Conservation (phyloP, 2,113 vertebrate species). For the Tretioscincus oriximinensis region DNA sequence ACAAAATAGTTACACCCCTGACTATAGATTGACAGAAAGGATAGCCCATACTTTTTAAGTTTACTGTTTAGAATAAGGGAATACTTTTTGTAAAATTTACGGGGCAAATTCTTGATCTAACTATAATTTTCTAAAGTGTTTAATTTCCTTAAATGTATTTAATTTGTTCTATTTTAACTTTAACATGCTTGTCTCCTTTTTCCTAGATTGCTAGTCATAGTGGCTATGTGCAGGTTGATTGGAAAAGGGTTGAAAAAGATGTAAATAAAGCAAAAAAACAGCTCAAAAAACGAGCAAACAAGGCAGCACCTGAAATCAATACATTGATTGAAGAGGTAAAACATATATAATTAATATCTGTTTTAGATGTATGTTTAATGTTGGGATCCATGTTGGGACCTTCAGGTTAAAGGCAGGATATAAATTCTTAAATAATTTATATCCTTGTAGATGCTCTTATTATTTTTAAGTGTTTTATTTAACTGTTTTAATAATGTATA, state of each 20-base stretch:
- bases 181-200: conserved; percentile 36
- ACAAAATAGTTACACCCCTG: too few species aligned
- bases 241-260: conserved; percentile 98
- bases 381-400: too few species aligned
- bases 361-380: too few species aligned
- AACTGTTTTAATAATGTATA: too few species aligned
- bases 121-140: neutral
- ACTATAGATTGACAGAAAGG: too few species aligned
- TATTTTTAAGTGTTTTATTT: too few species aligned
- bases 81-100: neutral
- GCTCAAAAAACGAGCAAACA: conserved; percentile 89
- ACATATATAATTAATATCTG: neutral
- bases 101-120: neutral
- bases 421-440: too few species aligned
- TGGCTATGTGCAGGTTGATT: conserved; percentile 95
- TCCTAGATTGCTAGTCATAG: conserved; percentile 93
- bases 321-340: conserved; percentile 92
- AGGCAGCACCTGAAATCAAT: conserved; percentile 90
- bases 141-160: neutral
- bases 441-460: too few species aligned
- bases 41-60: too few species aligned
- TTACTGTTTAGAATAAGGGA: neutral
- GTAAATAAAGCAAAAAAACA: conserved; percentile 97
- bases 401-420: too few species aligned
- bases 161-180: conserved; percentile 11